These are phyloP conservation scores for Cyanocitta stelleri DNA, from an alignment of 2,113 vertebrate genomes.

Conservation along the genomic window DNA sequence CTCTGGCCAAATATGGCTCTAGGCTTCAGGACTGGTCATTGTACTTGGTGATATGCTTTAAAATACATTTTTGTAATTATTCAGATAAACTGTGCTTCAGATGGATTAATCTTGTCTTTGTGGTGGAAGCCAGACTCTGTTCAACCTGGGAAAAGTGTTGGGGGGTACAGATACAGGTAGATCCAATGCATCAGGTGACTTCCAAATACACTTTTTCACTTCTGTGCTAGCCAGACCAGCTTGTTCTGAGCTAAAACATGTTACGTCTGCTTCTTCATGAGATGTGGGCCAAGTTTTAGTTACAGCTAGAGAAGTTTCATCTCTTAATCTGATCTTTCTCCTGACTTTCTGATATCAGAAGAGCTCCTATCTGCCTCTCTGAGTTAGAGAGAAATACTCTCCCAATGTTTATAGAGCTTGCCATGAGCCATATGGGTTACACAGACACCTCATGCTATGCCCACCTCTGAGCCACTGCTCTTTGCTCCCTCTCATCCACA, in stretches of 20 bases:
- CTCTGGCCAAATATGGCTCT: neutral
- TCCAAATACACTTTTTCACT: neutral
- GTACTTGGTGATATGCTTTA: neutral
- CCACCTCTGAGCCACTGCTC: neutral
- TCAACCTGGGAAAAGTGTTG: neutral
- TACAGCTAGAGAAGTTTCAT: neutral
- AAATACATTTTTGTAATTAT: neutral
- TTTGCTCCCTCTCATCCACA: neutral
- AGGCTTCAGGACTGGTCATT: neutral
- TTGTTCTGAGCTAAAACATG: neutral
- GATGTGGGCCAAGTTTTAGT: neutral
- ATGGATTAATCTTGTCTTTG: neutral
- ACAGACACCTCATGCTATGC: neutral
- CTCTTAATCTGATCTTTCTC: neutral
- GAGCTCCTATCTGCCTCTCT: neutral
- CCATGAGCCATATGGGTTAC: neutral
- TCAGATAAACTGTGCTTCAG: neutral
- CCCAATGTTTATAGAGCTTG: neutral
- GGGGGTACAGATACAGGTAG: neutral
- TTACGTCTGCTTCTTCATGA: neutral
- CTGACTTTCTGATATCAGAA: neutral
- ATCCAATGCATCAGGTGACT: neutral
- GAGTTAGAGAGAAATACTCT: neutral
- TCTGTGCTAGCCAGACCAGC: neutral
- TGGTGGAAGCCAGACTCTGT: neutral